Base-by-base conservation (phyloP, 2,888 invertebrate species). In the Macaria notata region DNA sequence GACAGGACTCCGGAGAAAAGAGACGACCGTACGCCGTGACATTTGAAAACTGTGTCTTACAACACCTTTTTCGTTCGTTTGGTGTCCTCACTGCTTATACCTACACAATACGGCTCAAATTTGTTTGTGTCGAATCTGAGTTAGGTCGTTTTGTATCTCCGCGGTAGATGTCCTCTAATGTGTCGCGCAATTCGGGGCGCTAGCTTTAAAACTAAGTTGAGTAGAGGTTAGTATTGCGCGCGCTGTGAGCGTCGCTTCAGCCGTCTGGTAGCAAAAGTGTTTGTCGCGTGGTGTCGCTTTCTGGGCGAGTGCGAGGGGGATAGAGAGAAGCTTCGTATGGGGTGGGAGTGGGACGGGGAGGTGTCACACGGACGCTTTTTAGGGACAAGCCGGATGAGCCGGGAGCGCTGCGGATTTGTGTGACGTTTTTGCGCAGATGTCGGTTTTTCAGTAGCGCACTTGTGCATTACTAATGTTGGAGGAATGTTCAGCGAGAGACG, bases 41-140 rank as follows among this genome's bases (percentile, higher is more conserved):
- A 90, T 88, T 89, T 88, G 88, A 88, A 90, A 91, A 90, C 84
- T 86, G 88, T 90, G 90, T 90, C 91, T 90, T 90, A 87, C 86
- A 83, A 76, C 81, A 81, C 84, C 82, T 81, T 75, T 69, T 70
- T 61, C 58, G 54, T 45, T 45, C 33, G 41, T 45, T 65, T 68
- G 9, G 55, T 29, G 78, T 70, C 70, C 55, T 67, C 42, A 59
- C 42, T 39, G 61, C 61, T 80, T 71, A 45, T 1, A 0, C 19
- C 0, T 0, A 4, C 0, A 0, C 0, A 0, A 0, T 70, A 83
- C 72, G 75, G 81, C 72, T 65, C 49, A 73, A 45, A 67, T 70
- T 82, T 1, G 33, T 4, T 45, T 53, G 46, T 1, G 4, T 1
- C 0, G 31, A n/a, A 9, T 43, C 56, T 51, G 45, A 66, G 67